A percentile compares a stretch with the other conserved stretches of the same genome.
phyloP scores from a whole-genome alignment of 2,888 invertebrate species.

The Listrodromus nycthemerus region DNA sequence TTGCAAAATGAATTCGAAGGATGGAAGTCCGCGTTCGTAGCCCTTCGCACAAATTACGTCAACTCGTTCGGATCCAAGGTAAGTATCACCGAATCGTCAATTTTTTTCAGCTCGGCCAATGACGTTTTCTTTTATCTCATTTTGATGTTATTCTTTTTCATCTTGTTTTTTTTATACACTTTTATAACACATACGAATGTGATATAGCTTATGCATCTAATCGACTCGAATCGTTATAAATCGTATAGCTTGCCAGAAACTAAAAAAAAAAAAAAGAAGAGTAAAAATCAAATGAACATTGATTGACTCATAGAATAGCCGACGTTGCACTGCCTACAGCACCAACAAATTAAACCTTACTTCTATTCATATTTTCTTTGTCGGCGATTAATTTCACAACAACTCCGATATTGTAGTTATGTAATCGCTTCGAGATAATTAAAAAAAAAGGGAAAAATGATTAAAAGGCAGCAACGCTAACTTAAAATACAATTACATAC shows the following conservation, averaged over 20 bases:
- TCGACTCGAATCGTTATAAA: conserved; percentile 57
- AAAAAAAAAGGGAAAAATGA: conserved; percentile 74
- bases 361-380: conserved; percentile 68
- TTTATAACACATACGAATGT: conserved; percentile 67
- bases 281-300: conserved; percentile 58
- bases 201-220: conserved; percentile 62
- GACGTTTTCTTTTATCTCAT: conserved; percentile 56
- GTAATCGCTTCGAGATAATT: conserved; percentile 41
- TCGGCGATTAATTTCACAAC: conserved; percentile 7
- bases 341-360: conserved; percentile 67
- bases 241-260: conserved; percentile 63
- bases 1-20: conserved; percentile 58
- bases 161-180: conserved; percentile 64
- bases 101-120: conserved; percentile 37
- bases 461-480: conserved; percentile 83
- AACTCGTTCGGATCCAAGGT: conserved; percentile 79
- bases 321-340: conserved; percentile 72
- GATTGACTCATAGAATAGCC: conserved; percentile 62
- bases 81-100: conserved; percentile 72
- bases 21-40: conserved; percentile 63
- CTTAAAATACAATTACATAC: conserved; percentile 79
- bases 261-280: conserved; percentile 60
- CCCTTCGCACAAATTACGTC: conserved; percentile 61
- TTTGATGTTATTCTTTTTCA: conserved; percentile 62
- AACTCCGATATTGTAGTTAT: conserved; percentile 34